Percentiles rank a stretch among this genome's conserved stretches.
Conservation (phyloP, 2,888 invertebrate genomes). For the Oxycera nigricornis region DNA sequence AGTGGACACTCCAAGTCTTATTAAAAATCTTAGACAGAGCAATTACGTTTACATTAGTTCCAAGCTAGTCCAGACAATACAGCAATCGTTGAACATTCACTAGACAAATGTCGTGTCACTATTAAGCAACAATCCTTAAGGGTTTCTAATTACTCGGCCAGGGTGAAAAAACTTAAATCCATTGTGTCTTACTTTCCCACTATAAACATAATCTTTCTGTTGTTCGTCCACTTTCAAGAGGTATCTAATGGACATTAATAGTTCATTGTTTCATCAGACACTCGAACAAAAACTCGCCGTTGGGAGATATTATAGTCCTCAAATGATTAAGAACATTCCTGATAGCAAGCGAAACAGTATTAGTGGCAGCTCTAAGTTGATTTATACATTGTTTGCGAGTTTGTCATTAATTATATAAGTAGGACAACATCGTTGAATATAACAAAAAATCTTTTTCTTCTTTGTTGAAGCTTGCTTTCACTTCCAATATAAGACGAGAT, state of each 20-base stretch:
- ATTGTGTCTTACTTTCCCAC: background rate
- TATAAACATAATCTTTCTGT: background rate
- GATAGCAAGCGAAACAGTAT: background rate
- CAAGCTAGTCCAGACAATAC: too few species aligned
- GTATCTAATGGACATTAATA: background rate
- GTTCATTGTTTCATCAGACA: constrained; percentile 2
- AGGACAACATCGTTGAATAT: constrained; percentile 8
- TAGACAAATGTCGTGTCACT: too few species aligned
- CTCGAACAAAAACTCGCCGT: background rate
- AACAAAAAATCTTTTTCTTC: background rate
- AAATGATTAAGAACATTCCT: constrained; percentile 21
- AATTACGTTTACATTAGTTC: too few species aligned
- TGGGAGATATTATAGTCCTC: constrained; percentile 14
- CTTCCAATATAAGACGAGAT: background rate
- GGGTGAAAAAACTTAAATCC: background rate
- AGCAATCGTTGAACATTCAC: too few species aligned
- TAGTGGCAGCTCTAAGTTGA: constrained; percentile 4
- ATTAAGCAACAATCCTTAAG: too few species aligned
- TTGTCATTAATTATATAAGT: constrained; percentile 23
- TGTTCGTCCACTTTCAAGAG: background rate
- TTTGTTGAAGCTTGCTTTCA: background rate
- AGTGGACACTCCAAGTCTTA: too few species aligned
- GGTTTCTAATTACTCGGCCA: too few species aligned
- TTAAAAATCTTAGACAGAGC: too few species aligned
- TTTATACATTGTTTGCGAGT: constrained; percentile 18